Conservation (phyloP, 1,140 invertebrate species). For the Aphelinus atriplicis region DNA sequence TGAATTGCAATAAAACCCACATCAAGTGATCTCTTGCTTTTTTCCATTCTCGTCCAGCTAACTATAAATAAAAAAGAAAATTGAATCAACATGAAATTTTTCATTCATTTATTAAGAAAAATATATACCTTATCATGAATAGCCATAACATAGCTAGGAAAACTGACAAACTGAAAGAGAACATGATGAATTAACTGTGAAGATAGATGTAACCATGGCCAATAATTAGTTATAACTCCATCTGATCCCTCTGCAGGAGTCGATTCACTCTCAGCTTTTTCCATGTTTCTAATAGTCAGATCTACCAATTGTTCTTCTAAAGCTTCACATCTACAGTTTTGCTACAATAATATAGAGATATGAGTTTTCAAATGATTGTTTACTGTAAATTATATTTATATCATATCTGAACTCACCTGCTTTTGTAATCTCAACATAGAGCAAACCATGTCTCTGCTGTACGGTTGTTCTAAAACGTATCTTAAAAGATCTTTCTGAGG, state of each 20-base stretch:
- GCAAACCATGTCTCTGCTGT: slow-evolving; percentile 95
- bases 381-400: background rate
- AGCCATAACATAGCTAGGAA: slow-evolving; percentile 90
- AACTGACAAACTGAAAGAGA: slow-evolving; percentile 92
- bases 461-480: slow-evolving; percentile 94
- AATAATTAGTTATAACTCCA: slow-evolving; percentile 78
- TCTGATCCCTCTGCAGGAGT: slow-evolving; percentile 69
- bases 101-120: slow-evolving; percentile 22
- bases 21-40: slow-evolving; percentile 94
- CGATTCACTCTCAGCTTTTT: slow-evolving; percentile 80
- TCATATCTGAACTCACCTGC: slow-evolving; percentile 67
- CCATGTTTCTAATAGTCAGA: slow-evolving; percentile 90
- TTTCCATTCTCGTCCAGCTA: slow-evolving; percentile 81
- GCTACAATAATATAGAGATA: slow-evolving; percentile 61
- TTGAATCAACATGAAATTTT: slow-evolving; percentile 24
- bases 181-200: slow-evolving; percentile 97
- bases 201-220: slow-evolving; percentile 92
- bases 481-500: slow-evolving; percentile 88
- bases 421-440: slow-evolving; percentile 94
- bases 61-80: slow-evolving; percentile 58
- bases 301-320: slow-evolving; percentile 96
- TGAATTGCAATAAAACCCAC: slow-evolving; percentile 97
- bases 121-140: slow-evolving; percentile 82
- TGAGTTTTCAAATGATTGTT: background rate
- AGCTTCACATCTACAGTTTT: slow-evolving; percentile 88